These are phyloP conservation scores for Orientallactaga sibirica DNA, from an alignment of 2,797 vertebrate species.

Conservation along the genomic window DNA sequence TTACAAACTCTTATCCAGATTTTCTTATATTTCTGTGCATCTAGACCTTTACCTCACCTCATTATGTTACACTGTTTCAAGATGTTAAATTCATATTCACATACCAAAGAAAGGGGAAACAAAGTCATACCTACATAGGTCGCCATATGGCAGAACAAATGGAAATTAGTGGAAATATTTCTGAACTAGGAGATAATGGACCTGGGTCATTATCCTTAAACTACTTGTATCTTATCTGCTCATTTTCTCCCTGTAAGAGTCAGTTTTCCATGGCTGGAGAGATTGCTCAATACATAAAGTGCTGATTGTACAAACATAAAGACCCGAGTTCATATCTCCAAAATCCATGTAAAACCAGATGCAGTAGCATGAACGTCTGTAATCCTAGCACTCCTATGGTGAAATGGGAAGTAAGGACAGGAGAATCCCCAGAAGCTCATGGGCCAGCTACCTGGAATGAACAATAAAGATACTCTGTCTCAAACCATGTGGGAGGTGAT, in stretches of 20 bases:
- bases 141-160: conserved; percentile 4
- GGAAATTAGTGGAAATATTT: background rate
- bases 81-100: background rate
- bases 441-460: no score
- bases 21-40: conserved; percentile 54
- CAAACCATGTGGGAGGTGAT: no score
- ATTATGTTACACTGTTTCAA: conserved; percentile 38
- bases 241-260: conserved; percentile 22
- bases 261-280: background rate
- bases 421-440: no score
- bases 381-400: no score
- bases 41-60: conserved; percentile 4
- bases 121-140: conserved; percentile 6
- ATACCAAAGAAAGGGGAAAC: background rate
- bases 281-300: no score
- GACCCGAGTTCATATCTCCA: no score
- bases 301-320: no score
- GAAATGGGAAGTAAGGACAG: no score
- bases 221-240: background rate
- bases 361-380: no score
- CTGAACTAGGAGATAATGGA: background rate
- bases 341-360: no score
- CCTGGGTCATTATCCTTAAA: conserved; percentile 41
- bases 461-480: no score
- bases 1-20: conserved; percentile 17